Evolutionary conservation across 1,140 invertebrate genomes (phyloP).

Genomic region (Cotesia chilonis): DNA sequence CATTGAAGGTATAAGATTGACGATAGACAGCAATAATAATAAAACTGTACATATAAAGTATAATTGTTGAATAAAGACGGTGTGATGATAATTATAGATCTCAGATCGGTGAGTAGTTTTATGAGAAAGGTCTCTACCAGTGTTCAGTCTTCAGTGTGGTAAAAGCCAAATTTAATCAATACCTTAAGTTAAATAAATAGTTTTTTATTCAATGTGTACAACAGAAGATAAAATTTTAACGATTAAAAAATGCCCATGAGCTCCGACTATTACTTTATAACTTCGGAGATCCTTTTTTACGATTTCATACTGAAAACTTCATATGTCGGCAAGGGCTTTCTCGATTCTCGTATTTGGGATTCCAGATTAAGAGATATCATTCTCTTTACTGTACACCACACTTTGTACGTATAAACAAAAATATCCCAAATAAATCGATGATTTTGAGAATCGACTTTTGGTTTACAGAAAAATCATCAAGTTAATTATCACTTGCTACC

Average conservation of each 20-base stretch:
- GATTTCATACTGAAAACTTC: conserved; percentile 4
- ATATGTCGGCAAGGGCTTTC: conserved; percentile 20
- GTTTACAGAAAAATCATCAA: conserved; percentile 22
- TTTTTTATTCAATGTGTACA: not conserved
- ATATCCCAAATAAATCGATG: conserved; percentile 28
- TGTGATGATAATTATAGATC: conserved; percentile 60
- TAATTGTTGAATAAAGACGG: conserved; percentile 41
- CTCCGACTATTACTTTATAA: conserved; percentile 1
- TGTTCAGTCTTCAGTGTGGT: not conserved
- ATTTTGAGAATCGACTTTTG: conserved; percentile 20
- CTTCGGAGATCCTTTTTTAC: conserved; percentile 17
- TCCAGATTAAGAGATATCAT: conserved; percentile 36
- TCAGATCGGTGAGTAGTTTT: conserved; percentile 47
- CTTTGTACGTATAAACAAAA: conserved; percentile 1
- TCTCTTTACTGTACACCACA: conserved; percentile 6
- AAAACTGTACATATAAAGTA: not conserved
- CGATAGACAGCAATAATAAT: conserved; percentile 41
- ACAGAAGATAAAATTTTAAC: not conserved
- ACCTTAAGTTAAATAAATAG: not conserved
- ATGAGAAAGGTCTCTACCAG: conserved; percentile 30
- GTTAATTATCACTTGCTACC: too few relatives aligned
- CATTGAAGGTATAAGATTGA: conserved; percentile 13
- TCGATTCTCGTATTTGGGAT: conserved; percentile 14
- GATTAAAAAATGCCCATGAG: not conserved
- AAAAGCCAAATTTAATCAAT: not conserved